These are phyloP conservation scores for Sarcophilus harrisii DNA, from an alignment of 2,797 vertebrate species.

Conservation along the genomic window DNA sequence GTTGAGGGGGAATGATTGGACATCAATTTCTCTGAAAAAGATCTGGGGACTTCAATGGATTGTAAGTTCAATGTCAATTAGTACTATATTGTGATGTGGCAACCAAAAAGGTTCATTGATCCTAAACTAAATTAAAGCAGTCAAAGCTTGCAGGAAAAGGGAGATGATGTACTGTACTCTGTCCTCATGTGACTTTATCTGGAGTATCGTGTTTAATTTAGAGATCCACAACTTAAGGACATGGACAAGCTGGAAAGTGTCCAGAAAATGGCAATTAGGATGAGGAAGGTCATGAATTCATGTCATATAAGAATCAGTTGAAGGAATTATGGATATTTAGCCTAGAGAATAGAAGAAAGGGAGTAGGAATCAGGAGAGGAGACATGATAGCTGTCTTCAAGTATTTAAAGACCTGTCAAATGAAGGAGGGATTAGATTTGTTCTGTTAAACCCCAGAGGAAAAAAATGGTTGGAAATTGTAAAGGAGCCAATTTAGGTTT, in stretches of 20 bases:
- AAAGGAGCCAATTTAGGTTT: background rate
- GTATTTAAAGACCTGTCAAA: background rate
- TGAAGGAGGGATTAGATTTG: background rate
- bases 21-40: background rate
- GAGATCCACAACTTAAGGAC: background rate
- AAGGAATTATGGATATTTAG: background rate
- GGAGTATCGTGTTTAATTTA: background rate
- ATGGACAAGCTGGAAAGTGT: background rate
- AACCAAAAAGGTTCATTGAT: background rate
- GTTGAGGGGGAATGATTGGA: background rate
- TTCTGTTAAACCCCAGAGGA: background rate
- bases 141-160: background rate
- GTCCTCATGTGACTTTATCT: background rate
- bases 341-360: background rate
- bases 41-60: background rate
- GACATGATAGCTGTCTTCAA: background rate
- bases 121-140: background rate
- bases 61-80: background rate
- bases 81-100: background rate
- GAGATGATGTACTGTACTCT: background rate
- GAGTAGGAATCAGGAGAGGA: no score
- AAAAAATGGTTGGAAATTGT: background rate
- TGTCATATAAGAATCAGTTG: background rate
- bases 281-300: background rate
- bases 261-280: background rate